These are phyloP conservation scores for Erynnis tages DNA, from an alignment of 2,888 invertebrate species.

Conservation along the genomic window DNA sequence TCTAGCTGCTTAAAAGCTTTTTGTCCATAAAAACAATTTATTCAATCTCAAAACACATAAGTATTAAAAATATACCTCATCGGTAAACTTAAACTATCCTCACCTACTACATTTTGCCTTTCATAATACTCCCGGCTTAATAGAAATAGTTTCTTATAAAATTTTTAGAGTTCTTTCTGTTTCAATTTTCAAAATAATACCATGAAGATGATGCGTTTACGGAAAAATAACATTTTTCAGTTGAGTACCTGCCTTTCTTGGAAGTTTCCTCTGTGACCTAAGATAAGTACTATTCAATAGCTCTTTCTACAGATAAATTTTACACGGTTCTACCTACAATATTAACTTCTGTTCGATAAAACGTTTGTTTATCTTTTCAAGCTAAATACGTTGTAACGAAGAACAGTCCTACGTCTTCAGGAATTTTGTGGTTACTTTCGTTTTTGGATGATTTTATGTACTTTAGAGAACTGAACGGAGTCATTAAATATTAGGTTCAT, in stretches of 20 bases:
- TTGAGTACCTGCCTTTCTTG: slow-evolving; percentile 2
- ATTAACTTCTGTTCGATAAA: background rate
- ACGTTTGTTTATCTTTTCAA: no score
- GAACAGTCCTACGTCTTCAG: background rate
- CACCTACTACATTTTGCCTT: no score
- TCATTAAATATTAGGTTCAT: background rate
- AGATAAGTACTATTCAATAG: background rate
- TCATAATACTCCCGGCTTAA: no score
- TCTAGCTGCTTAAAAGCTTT: no score
- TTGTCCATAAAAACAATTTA: no score
- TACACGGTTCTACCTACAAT: background rate
- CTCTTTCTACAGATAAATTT: background rate
- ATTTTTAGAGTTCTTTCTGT: background rate
- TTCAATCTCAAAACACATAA: no score
- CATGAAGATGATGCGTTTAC: slow-evolving; percentile 3
- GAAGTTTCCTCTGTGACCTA: background rate
- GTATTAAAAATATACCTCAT: no score
- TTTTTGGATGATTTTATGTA: background rate
- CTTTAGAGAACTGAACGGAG: background rate
- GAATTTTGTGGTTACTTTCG: background rate
- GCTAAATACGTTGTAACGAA: no score
- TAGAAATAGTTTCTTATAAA: no score
- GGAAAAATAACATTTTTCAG: slow-evolving; percentile 22
- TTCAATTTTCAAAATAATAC: slow-evolving; percentile 3
- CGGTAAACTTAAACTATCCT: no score